Conservation (phyloP, 1,140 invertebrate genomes). For the Pogonomyrmex californicus region DNA sequence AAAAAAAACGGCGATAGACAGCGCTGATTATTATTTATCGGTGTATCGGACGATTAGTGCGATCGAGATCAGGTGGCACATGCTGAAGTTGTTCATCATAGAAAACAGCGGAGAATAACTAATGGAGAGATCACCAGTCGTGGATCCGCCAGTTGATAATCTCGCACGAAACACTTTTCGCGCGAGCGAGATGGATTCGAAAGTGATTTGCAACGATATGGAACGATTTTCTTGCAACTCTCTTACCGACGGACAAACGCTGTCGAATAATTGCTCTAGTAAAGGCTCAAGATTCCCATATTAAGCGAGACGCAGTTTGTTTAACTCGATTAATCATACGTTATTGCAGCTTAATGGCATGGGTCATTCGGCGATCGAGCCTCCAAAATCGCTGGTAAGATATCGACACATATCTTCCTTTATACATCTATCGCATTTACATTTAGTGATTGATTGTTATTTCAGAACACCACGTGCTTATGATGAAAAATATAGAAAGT, state of each 20-base stretch:
- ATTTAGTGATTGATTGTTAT: constrained; percentile 9
- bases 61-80: constrained; percentile 16
- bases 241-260: background rate
- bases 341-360: constrained; percentile 3
- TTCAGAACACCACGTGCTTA: constrained; percentile 69
- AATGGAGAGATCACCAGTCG: constrained; percentile 79
- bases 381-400: constrained; percentile 7
- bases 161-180: constrained; percentile 47
- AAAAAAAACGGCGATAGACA: constrained; percentile 38
- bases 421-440: background rate
- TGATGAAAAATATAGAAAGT: constrained; percentile 77
- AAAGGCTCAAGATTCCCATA: constrained; percentile 1
- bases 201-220: background rate
- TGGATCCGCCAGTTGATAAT: constrained; percentile 67
- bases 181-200: constrained; percentile 11
- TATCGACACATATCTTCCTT: background rate
- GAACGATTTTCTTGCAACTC: constrained; percentile 2
- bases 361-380: background rate
- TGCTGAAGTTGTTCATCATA: constrained; percentile 57
- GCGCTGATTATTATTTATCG: constrained; percentile 45
- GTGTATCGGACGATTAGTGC: constrained; percentile 36
- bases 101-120: constrained; percentile 77
- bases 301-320: background rate
- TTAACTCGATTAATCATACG: background rate
- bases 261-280: background rate